Evolutionary conservation across 2,797 vertebrate species (phyloP).

Genomic region (Ctenosaura bakeri): DNA sequence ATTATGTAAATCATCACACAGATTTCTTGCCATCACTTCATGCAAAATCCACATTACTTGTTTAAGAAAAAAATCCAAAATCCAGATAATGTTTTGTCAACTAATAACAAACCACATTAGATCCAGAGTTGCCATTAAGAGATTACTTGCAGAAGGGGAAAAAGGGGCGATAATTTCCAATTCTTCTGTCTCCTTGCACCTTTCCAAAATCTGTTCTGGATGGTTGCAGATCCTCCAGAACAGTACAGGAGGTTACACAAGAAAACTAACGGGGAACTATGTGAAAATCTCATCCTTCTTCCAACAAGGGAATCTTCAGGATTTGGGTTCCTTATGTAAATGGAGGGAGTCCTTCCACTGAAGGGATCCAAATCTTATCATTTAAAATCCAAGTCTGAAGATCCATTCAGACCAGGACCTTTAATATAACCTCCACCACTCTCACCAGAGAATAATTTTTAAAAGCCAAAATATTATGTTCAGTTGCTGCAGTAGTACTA

Average conservation of each 20-base stretch:
- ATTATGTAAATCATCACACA: constrained; percentile 41
- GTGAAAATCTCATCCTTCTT: not conserved
- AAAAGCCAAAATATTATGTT: constrained; percentile 8
- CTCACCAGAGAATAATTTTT: not conserved
- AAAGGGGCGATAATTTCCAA: not conserved
- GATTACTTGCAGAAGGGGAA: not conserved
- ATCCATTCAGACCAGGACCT: not conserved
- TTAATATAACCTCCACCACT: not conserved
- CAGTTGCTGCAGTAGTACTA: not conserved
- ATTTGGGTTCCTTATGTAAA: not conserved
- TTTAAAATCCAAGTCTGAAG: not conserved
- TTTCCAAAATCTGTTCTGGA: not conserved
- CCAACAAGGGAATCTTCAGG: not conserved
- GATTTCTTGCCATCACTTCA: constrained; percentile 17
- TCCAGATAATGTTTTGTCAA: not conserved
- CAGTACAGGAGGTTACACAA: not conserved
- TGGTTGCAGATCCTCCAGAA: not conserved
- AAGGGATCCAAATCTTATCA: not conserved
- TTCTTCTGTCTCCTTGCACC: not conserved
- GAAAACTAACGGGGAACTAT: not conserved
- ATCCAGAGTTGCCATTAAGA: not conserved
- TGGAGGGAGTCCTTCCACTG: not conserved
- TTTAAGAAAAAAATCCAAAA: constrained; percentile 11
- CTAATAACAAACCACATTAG: not conserved
- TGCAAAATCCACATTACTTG: constrained; percentile 40